These are phyloP conservation scores for Antrozous pallidus DNA, from an alignment of 2,797 vertebrate genomes.

Conservation along the genomic window DNA sequence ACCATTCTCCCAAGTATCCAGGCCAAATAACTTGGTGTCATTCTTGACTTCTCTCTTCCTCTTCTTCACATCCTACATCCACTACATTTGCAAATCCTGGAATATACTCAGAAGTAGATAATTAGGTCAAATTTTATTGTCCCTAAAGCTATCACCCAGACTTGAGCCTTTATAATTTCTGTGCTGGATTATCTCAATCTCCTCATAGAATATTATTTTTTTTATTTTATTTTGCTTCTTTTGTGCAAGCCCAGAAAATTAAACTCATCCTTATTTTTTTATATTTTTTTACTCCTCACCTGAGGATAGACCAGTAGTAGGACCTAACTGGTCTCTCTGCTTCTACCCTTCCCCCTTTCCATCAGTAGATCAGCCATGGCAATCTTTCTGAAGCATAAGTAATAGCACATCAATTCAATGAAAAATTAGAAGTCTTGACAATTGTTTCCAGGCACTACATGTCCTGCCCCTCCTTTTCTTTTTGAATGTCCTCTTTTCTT, in stretches of 20 bases:
- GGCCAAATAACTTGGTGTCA: neutral
- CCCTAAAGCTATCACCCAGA: neutral
- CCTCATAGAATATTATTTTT: too few relatives aligned
- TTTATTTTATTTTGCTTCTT: too few relatives aligned
- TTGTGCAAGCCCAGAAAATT: too few relatives aligned
- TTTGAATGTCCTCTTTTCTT: neutral
- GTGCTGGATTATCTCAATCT: neutral
- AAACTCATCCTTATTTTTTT: too few relatives aligned
- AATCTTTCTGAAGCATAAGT: neutral
- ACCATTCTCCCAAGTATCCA: neutral
- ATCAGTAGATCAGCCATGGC: neutral
- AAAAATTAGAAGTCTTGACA: neutral
- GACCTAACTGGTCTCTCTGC: neutral
- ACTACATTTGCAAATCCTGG: neutral
- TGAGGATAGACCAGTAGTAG: too few relatives aligned
- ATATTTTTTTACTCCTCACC: too few relatives aligned
- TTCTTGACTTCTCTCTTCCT: neutral
- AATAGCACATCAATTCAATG: neutral
- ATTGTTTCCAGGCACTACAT: neutral
- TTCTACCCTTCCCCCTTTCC: neutral
- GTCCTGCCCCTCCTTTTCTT: neutral
- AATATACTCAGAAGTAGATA: neutral
- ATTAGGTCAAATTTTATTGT: neutral
- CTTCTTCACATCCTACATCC: neutral
- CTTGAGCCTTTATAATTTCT: neutral